Percentiles rank a stretch among this genome's conserved stretches.
Evolutionary conservation across 1,140 invertebrate species (phyloP).

Genomic region (Pogonomyrmex californicus): DNA sequence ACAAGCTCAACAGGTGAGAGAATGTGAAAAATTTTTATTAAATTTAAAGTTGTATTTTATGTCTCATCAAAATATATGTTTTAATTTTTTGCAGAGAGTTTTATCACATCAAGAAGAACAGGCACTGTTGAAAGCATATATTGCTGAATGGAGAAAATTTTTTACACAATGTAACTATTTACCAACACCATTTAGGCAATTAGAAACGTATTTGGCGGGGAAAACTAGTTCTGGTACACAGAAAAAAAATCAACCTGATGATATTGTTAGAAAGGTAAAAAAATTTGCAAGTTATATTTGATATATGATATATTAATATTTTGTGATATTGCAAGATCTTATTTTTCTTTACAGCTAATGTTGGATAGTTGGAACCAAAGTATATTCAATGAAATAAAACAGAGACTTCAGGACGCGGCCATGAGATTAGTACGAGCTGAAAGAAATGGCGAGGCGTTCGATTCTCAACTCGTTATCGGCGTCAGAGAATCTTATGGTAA

Average conservation of each 20-base stretch:
- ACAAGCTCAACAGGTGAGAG: slow-evolving; percentile 93
- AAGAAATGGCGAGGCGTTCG: slow-evolving; percentile 98
- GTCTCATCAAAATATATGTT: slow-evolving; percentile 4
- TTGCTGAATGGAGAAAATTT: slow-evolving; percentile 98
- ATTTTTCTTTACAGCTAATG: slow-evolving; percentile 92
- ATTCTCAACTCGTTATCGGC: slow-evolving; percentile 98
- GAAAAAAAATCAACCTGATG: slow-evolving; percentile 93
- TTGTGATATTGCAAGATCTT: slow-evolving; percentile 16
- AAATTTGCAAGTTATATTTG: background rate
- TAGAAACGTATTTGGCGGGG: slow-evolving; percentile 93
- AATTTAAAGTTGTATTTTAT: background rate
- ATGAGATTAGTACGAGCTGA: slow-evolving; percentile 99
- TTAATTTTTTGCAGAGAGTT: slow-evolving; percentile 89
- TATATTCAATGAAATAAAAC: slow-evolving; percentile 98
- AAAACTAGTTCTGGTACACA: slow-evolving; percentile 88
- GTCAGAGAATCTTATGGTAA: slow-evolving; percentile 97
- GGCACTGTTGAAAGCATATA: slow-evolving; percentile 97
- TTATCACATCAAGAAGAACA: slow-evolving; percentile 97
- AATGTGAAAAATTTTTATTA: background rate
- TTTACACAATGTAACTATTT: slow-evolving; percentile 99
- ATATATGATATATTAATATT: background rate
- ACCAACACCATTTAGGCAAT: slow-evolving; percentile 97
- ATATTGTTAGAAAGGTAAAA: slow-evolving; percentile 94
- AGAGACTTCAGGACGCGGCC: slow-evolving; percentile 97
- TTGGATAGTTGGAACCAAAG: slow-evolving; percentile 99